A percentile compares a stretch with the other conserved stretches of the same genome.
These are phyloP conservation scores for Macrocentrus cingulum DNA, from an alignment of 1,140 invertebrate species.

Conservation along the genomic window DNA sequence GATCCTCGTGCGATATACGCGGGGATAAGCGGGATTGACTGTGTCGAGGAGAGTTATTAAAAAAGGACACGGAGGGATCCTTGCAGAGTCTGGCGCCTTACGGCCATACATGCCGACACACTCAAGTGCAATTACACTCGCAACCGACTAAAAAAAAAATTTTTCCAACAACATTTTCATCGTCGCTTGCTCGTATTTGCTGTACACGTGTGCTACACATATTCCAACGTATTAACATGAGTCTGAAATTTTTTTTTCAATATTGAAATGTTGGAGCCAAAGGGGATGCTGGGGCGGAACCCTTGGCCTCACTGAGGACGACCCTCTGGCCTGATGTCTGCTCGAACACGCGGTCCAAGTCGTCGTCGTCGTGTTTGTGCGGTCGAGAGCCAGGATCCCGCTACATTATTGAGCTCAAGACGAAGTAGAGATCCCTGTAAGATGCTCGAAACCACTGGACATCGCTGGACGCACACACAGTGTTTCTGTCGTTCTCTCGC, in stretches of 20 bases:
- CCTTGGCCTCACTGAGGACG: constrained; percentile 10
- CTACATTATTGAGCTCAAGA: constrained; percentile 51
- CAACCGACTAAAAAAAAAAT: too few species aligned
- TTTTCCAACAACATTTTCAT: too few species aligned
- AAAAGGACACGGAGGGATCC: constrained; percentile 3
- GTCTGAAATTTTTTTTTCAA: too few species aligned
- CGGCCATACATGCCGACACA: neutral
- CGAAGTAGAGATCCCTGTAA: constrained; percentile 50
- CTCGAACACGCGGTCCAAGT: constrained; percentile 26
- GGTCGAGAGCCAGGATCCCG: constrained; percentile 15
- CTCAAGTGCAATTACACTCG: too few species aligned
- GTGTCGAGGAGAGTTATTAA: constrained; percentile 13
- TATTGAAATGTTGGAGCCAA: too few species aligned
- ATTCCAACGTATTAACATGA: too few species aligned
- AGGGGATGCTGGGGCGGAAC: neutral
- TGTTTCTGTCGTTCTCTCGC: constrained; percentile 3
- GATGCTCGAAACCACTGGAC: constrained; percentile 42
- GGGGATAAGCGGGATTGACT: constrained; percentile 20
- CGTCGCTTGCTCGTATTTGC: too few species aligned
- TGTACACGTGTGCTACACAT: too few species aligned
- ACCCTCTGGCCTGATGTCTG: constrained; percentile 24
- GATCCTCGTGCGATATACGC: constrained; percentile 46
- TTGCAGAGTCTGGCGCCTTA: neutral
- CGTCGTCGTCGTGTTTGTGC: constrained; percentile 10
- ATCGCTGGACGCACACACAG: constrained; percentile 24